phyloP scores from a whole-genome alignment of 2,888 invertebrate genomes.

The Chrysolina haemoptera region DNA sequence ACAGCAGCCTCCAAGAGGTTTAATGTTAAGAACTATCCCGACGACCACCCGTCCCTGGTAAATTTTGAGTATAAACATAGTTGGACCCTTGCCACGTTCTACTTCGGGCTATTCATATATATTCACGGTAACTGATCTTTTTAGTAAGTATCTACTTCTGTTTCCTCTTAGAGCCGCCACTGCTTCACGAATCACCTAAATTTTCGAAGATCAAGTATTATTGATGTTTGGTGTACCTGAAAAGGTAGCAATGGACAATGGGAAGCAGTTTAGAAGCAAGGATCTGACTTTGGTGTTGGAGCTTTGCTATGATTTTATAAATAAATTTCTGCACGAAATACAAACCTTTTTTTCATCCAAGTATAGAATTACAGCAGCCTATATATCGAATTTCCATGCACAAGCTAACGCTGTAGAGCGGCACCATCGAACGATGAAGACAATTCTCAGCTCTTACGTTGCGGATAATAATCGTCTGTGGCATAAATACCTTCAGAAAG shows the following conservation, averaged over 20 bases:
- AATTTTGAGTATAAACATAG: slow-evolving; percentile 42
- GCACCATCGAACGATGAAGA: neutral
- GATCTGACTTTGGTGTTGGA: neutral
- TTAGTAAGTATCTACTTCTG: slow-evolving; percentile 46
- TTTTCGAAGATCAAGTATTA: slow-evolving; percentile 45
- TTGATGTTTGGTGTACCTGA: slow-evolving; percentile 45
- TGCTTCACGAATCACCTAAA: slow-evolving; percentile 23
- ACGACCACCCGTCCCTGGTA: slow-evolving; percentile 34
- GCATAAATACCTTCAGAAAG: neutral
- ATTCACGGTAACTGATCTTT: slow-evolving; percentile 41
- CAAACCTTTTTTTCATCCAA: slow-evolving; percentile 22
- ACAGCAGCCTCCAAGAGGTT: slow-evolving; percentile 38
- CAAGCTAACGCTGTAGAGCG: slow-evolving; percentile 13
- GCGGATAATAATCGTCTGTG: neutral
- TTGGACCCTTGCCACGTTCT: slow-evolving; percentile 45
- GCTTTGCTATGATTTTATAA: too few relatives aligned
- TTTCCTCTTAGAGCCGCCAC: slow-evolving; percentile 45
- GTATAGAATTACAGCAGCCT: slow-evolving; percentile 30
- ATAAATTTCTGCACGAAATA: slow-evolving; percentile 34
- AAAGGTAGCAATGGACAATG: slow-evolving; percentile 10
- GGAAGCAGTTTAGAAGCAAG: neutral
- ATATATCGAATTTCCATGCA: slow-evolving; percentile 40
- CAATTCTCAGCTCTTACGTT: neutral
- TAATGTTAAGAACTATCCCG: slow-evolving; percentile 1
- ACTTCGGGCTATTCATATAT: slow-evolving; percentile 36